Percentiles rank a stretch among this genome's conserved stretches.
These are phyloP conservation scores for Pristionchus exspectatus DNA, from an alignment of 2,888 invertebrate species.

Conservation along the genomic window DNA sequence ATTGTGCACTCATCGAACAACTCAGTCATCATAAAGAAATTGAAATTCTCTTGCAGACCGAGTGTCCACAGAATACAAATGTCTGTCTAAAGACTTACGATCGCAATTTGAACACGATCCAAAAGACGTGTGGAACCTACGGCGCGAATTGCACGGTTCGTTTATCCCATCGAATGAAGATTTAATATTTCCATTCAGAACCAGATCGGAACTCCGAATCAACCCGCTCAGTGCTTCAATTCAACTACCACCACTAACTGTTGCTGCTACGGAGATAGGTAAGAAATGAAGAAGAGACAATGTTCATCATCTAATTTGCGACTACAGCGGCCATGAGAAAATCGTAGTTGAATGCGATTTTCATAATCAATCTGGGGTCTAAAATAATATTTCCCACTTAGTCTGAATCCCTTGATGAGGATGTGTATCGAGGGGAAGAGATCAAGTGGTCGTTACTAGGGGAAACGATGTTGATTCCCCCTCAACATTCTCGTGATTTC, in stretches of 20 bases:
- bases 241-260: not conserved
- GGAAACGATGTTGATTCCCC: not conserved
- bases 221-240: slow-evolving; percentile 9
- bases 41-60: not conserved
- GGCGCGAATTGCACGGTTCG: not conserved
- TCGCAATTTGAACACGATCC: not conserved
- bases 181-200: not conserved
- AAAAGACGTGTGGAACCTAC: not conserved
- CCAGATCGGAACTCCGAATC: not conserved
- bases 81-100: not conserved
- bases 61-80: not conserved
- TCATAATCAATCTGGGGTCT: not conserved
- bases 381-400: not conserved
- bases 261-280: slow-evolving; percentile 28
- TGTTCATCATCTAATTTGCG: not conserved
- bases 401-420: not conserved
- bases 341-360: not conserved
- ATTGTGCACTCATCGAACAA: not conserved
- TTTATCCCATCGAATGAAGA: not conserved
- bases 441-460: slow-evolving; percentile 2
- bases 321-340: not conserved
- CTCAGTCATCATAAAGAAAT: not conserved
- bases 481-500: not conserved
- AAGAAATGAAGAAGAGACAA: not conserved
- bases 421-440: not conserved